Evolutionary conservation across 2,888 invertebrate species (phyloP).

Genomic region (Drosophila paranaensis): DNA sequence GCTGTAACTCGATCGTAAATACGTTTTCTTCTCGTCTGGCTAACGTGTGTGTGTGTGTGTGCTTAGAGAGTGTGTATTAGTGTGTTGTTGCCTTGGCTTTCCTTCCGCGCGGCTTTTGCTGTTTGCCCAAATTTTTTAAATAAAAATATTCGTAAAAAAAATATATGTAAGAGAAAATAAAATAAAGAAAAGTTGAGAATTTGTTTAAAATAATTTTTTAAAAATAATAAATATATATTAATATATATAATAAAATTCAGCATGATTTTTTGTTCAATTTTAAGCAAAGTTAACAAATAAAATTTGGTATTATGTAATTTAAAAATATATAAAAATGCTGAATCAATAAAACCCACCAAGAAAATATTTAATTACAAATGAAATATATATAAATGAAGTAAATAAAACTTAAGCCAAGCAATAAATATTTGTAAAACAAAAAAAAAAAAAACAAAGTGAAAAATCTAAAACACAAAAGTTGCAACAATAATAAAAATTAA

Average conservation of each 20-base stretch:
- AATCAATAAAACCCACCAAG: neutral
- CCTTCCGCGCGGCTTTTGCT: constrained; percentile 19
- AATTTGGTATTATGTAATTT: constrained; percentile 43
- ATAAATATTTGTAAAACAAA: neutral
- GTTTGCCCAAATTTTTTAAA: neutral
- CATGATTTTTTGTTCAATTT: neutral
- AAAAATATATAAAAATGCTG: neutral
- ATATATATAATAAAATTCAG: neutral
- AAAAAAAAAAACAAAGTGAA: too few relatives aligned
- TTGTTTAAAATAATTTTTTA: neutral
- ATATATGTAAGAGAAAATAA: constrained; percentile 10
- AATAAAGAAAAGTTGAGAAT: neutral
- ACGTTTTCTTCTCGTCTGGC: constrained; percentile 24
- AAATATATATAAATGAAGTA: neutral
- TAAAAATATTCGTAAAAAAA: constrained; percentile 14
- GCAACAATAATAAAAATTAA: neutral
- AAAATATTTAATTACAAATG: neutral
- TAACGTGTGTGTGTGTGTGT: constrained; percentile 9
- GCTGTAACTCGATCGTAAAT: constrained; percentile 62
- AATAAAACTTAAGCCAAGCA: neutral
- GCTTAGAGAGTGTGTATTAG: constrained; percentile 11
- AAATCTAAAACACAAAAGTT: too few relatives aligned
- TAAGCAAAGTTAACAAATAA: constrained; percentile 26
- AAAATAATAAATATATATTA: too few relatives aligned
- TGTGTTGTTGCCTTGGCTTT: constrained; percentile 9